Evolutionary conservation across 2,113 vertebrate genomes (phyloP), one percentile per base, ranked within the genome.

Genomic region (Notothenia coriiceps): DNA sequence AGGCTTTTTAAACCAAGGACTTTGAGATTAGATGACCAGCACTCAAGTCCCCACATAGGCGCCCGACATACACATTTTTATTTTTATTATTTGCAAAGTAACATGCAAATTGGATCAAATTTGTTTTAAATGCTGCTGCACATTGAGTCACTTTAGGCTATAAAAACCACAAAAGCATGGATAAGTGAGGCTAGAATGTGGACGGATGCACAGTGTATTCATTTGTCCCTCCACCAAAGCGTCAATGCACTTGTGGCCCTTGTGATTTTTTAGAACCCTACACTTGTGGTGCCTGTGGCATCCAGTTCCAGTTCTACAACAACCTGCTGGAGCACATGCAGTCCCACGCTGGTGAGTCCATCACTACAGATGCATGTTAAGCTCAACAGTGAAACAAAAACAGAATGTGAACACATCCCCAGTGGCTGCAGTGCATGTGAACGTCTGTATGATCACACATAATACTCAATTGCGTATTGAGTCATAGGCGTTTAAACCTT

Each of bases 281-380:
- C 95, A 98, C 97, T 72, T 99, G 98, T 73, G 98, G 98, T 87
- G 97, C 98, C 94, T 99, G 98, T 93, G 98, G 98, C 89, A 99
- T 99, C 95, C 98, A 99, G 97, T 99, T 99, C 96, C 97, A 99
- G 95, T 99, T 99, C 96, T 99, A 99, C 96, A 98, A 96, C 97
- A 99, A 99, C 94, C 97, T 99, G 86, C 95, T 99, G 96, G 98
- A 99, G 94, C 98, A 99, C 95, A 99, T 99, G 98, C 97, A 99
- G 96, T 99, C 98, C 80, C 98, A 99, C 0, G 97, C 98, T 88
- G 97, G 98, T 99, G 95, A 98, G 95, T 95, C 79, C 82, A 87
- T 67, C 52, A 83, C 79, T 70, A 88, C 88, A 75, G 83, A 86
- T 86, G 79, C 90, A 88, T 88, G 86, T 86, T 82, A 22, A 88